phyloP scores from a whole-genome alignment of 2,888 invertebrate genomes.

The Drosophila nr. medialis region DNA sequence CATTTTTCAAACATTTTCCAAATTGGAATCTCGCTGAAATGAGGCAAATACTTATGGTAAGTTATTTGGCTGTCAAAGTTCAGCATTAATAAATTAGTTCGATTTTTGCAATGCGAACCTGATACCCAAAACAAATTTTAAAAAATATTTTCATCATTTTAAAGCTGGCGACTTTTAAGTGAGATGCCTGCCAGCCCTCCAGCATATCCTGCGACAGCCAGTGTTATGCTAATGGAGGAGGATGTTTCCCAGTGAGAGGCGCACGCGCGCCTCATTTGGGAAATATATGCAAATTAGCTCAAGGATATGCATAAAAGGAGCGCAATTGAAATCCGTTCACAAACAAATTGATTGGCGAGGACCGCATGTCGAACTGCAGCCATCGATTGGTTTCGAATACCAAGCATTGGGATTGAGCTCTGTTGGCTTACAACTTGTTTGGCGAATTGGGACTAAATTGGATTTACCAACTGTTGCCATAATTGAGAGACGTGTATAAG shows the following conservation, averaged over 20 bases:
- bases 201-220: slow-evolving; percentile 36
- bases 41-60: slow-evolving; percentile 63
- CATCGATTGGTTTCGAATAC: slow-evolving; percentile 61
- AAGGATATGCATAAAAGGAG: slow-evolving; percentile 25
- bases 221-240: slow-evolving; percentile 81
- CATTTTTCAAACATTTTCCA: slow-evolving; percentile 55
- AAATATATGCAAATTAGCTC: slow-evolving; percentile 73
- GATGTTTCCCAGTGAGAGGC: slow-evolving; percentile 36
- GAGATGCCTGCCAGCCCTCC: slow-evolving; percentile 24
- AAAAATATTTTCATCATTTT: slow-evolving; percentile 73
- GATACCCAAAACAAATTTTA: slow-evolving; percentile 58
- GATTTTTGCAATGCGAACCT: slow-evolving; percentile 60
- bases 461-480: slow-evolving; percentile 75
- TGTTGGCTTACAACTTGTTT: slow-evolving; percentile 68
- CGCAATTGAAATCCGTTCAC: slow-evolving; percentile 35
- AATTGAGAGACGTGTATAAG: slow-evolving; percentile 66
- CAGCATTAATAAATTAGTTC: slow-evolving; percentile 62
- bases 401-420: slow-evolving; percentile 3
- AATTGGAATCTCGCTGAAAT: slow-evolving; percentile 57
- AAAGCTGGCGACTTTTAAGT: slow-evolving; percentile 60
- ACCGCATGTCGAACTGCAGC: slow-evolving; percentile 34
- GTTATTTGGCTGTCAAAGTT: slow-evolving; percentile 36
- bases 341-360: slow-evolving; percentile 59
- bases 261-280: slow-evolving; percentile 58
- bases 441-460: slow-evolving; percentile 68